phyloP scores from a whole-genome alignment of 2,888 invertebrate genomes.

The Synergus itoensis region DNA sequence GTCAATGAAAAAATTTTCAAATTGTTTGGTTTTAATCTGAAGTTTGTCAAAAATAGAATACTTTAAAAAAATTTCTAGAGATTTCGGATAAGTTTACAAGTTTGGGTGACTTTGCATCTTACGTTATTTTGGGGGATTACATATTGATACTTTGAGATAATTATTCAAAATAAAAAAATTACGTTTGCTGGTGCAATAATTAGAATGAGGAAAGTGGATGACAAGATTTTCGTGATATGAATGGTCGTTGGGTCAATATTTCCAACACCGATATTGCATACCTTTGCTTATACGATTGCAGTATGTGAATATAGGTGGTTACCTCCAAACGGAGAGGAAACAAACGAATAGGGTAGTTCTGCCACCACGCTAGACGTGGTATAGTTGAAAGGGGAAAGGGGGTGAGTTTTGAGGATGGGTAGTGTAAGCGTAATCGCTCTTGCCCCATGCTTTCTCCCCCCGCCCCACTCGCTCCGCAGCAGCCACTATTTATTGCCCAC shows the following conservation, averaged over 20 bases:
- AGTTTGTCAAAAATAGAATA: too few species aligned
- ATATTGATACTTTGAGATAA: too few species aligned
- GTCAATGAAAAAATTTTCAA: too few species aligned
- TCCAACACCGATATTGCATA: conserved; percentile 67
- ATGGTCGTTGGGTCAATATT: conserved; percentile 58
- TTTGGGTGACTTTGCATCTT: too few species aligned
- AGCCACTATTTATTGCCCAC: conserved; percentile 75
- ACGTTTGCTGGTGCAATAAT: conserved; percentile 38
- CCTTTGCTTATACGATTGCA: conserved; percentile 42
- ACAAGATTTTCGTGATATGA: conserved; percentile 46
- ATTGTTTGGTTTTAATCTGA: too few species aligned
- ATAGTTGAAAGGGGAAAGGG: conserved; percentile 45
- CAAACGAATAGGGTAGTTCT: conserved; percentile 67
- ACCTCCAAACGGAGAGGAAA: conserved; percentile 60
- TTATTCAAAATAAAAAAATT: too few species aligned
- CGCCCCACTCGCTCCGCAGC: conserved; percentile 55
- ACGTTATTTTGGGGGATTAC: too few species aligned
- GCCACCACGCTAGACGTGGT: conserved; percentile 52
- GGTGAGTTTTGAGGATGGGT: conserved; percentile 49
- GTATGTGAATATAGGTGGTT: conserved; percentile 48
- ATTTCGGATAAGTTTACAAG: too few species aligned
- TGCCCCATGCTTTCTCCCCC: conserved; percentile 54
- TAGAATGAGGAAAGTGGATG: conserved; percentile 45
- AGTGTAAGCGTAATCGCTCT: conserved; percentile 72
- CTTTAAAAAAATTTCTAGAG: too few species aligned